A percentile compares a stretch with the other conserved stretches of the same genome.
Evolutionary conservation across 1,140 invertebrate genomes (phyloP).

Genomic region (Catajapyx aquilonaris): DNA sequence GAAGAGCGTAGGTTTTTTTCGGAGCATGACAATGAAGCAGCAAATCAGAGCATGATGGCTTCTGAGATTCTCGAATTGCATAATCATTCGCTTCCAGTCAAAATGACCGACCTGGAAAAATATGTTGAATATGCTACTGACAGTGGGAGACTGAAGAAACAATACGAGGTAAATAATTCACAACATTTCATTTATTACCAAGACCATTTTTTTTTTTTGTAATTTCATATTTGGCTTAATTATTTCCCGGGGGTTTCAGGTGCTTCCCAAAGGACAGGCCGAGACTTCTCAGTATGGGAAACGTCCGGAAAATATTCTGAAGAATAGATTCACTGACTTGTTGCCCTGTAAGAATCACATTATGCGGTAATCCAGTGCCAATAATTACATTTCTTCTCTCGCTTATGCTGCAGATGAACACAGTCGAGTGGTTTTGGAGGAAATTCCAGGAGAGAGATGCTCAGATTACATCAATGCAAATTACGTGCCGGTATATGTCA

Average conservation of each 20-base stretch:
- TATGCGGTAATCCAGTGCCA: not conserved
- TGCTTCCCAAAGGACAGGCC: not conserved
- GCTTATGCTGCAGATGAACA: constrained; percentile 24
- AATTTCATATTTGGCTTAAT: too few species aligned
- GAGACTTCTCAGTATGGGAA: not conserved
- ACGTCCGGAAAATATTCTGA: constrained; percentile 23
- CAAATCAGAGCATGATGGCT: too few species aligned
- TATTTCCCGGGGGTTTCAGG: not conserved
- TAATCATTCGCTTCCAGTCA: too few species aligned
- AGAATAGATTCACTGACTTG: constrained; percentile 33
- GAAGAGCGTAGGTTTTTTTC: too few species aligned
- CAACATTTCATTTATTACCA: not conserved
- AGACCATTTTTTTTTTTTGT: not conserved
- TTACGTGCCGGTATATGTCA: constrained; percentile 25
- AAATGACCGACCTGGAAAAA: not conserved
- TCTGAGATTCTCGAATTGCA: too few species aligned
- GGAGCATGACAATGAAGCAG: too few species aligned
- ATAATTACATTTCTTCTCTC: not conserved
- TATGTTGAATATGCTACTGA: not conserved
- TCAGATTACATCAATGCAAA: constrained; percentile 35
- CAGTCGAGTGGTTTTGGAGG: constrained; percentile 25
- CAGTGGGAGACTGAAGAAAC: not conserved
- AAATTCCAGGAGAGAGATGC: constrained; percentile 20
- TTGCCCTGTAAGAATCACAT: constrained; percentile 24
- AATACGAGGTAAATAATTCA: not conserved